Conservation (phyloP, 1,140 invertebrate genomes). For the Papilio aristodemus region DNA sequence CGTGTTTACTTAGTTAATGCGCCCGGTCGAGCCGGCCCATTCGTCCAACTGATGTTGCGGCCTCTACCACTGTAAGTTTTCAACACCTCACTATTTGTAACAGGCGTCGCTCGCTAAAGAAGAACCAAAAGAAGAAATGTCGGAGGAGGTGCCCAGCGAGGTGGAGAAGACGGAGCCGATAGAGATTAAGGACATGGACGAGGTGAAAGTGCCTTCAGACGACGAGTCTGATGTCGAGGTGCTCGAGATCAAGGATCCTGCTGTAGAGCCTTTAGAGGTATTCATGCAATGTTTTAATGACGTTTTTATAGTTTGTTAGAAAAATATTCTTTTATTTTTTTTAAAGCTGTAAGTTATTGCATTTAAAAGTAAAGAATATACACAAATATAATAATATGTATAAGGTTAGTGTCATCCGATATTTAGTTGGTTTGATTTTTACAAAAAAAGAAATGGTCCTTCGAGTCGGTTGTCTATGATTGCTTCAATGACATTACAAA, state of each 20-base stretch:
- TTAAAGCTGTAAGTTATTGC: too few species aligned
- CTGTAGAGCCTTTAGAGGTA: slow-evolving; percentile 59
- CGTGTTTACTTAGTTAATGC: too few species aligned
- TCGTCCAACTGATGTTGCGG: too few species aligned
- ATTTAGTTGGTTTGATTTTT: too few species aligned
- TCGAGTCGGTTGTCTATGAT: background rate
- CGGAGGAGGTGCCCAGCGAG: slow-evolving; percentile 48
- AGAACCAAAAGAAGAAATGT: slow-evolving; percentile 55
- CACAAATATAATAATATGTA: too few species aligned
- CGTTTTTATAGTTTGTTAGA: too few species aligned
- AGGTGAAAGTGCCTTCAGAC: slow-evolving; percentile 78
- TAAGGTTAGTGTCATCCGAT: too few species aligned
- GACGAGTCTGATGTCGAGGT: slow-evolving; percentile 81
- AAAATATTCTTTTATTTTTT: background rate
- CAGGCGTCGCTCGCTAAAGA: slow-evolving; percentile 69
- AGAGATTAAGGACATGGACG: slow-evolving; percentile 77
- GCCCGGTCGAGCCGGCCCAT: too few species aligned
- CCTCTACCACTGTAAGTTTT: too few species aligned
- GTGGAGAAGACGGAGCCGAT: slow-evolving; percentile 62
- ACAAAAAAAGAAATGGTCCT: background rate
- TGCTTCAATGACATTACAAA: background rate
- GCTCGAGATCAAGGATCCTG: slow-evolving; percentile 56
- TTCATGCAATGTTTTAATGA: too few species aligned
- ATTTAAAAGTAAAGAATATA: too few species aligned
- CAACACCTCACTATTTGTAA: background rate